Conservation (phyloP, 2,113 vertebrate genomes). For the Chinchilla lanigera region DNA sequence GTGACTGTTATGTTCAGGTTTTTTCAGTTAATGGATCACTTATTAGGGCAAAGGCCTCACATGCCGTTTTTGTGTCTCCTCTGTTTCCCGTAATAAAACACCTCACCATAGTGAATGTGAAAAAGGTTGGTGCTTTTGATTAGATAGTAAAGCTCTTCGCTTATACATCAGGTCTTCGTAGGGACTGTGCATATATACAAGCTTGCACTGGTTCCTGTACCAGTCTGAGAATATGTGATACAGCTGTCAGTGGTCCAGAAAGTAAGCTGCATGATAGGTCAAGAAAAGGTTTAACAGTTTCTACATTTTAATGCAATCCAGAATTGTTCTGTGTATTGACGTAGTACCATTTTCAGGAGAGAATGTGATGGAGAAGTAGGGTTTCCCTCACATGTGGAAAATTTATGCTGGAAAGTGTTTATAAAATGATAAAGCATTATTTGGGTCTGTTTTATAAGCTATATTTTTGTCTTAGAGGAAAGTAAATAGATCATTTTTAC, state of each 20-base stretch:
- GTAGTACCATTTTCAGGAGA: neutral
- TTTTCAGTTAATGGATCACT: constrained; percentile 54
- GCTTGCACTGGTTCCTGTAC: neutral
- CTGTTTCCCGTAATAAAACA: neutral
- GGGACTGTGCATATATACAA: neutral
- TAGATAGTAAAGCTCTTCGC: neutral
- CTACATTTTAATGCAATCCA: neutral
- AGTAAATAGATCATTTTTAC: neutral
- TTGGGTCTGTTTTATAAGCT: neutral
- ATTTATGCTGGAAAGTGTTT: neutral
- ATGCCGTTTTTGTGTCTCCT: neutral
- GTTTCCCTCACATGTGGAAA: neutral
- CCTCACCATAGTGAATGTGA: neutral
- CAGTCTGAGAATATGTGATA: neutral
- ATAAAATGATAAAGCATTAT: neutral
- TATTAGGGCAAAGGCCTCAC: constrained; percentile 46
- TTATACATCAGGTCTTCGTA: neutral
- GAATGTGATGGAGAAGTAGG: neutral
- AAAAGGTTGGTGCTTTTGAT: neutral
- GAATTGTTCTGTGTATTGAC: neutral
- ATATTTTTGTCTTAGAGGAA: constrained; percentile 15
- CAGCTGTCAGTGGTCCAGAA: neutral
- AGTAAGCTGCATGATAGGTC: neutral
- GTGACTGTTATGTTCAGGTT: neutral
- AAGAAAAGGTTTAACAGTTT: neutral